Evolutionary conservation across 2,113 vertebrate genomes (phyloP).

Genomic region (Thamnaconus septentrionalis): DNA sequence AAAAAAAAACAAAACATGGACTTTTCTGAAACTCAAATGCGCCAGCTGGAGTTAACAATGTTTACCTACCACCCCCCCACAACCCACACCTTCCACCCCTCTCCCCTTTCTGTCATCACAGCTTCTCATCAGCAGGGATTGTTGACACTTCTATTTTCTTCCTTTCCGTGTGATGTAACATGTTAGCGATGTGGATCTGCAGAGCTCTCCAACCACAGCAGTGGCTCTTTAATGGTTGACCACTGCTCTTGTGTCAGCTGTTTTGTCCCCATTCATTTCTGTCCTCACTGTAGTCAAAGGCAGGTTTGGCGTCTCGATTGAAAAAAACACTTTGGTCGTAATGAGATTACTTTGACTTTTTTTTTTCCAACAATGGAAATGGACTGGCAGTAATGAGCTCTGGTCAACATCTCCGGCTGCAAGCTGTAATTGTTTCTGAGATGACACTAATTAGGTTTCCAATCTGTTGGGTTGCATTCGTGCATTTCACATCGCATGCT

Average conservation of each 20-base stretch:
- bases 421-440: conserved; percentile 43
- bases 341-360: conserved; percentile 25
- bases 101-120: conserved; percentile 1
- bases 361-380: conserved; percentile 41
- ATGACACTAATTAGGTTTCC: conserved; percentile 34
- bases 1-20: background rate
- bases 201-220: conserved; percentile 24
- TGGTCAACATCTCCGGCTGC: conserved; percentile 39
- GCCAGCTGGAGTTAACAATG: too few species aligned
- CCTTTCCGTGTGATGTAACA: conserved; percentile 21
- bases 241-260: conserved; percentile 8
- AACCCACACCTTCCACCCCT: too few species aligned
- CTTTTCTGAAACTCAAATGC: background rate
- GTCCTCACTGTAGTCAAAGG: conserved; percentile 4
- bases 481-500: conserved; percentile 12
- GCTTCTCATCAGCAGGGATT: conserved; percentile 2
- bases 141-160: conserved; percentile 10
- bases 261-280: background rate
- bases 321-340: conserved; percentile 11
- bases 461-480: conserved; percentile 19
- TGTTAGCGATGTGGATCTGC: conserved; percentile 4
- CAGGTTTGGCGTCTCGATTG: background rate
- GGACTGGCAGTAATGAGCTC: conserved; percentile 35
- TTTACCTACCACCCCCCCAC: too few species aligned
- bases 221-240: conserved; percentile 20